phyloP scores from a whole-genome alignment of 2,113 vertebrate genomes.

The Sander lucioperca region DNA sequence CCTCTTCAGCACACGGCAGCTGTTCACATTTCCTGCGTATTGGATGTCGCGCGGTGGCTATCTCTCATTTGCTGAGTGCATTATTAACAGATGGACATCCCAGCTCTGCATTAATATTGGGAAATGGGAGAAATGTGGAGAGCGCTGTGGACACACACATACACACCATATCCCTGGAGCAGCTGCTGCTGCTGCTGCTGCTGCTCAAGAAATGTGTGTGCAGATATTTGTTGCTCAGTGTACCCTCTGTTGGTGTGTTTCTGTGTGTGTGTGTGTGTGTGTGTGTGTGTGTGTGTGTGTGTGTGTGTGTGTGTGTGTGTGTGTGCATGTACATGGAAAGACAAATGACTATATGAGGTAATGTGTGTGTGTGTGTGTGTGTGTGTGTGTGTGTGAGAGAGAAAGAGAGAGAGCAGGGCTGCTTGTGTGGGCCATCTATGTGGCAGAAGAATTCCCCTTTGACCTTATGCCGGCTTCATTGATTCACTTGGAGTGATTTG shows the following conservation, averaged over 20 bases:
- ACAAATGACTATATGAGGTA: background rate
- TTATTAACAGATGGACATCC: conserved; percentile 80
- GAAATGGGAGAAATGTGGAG: conserved; percentile 74
- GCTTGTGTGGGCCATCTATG: conserved; percentile 57
- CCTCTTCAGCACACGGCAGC: conserved; percentile 72
- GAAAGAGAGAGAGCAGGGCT: background rate
- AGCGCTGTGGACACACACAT: conserved; percentile 24
- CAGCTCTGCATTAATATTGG: conserved; percentile 67
- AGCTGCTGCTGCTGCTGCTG: conserved; percentile 60
- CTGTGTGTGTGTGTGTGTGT: background rate
- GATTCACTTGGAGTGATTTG: conserved; percentile 67
- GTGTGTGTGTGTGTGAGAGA: background rate
- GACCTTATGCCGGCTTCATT: conserved; percentile 49
- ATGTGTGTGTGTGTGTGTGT: conserved; percentile 12
- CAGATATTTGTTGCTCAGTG: conserved; percentile 45
- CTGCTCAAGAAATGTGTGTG: conserved; percentile 44
- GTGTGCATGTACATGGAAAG: background rate
- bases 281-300: conserved; percentile 22
- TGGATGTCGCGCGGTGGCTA: conserved; percentile 72
- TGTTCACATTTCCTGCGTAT: conserved; percentile 82
- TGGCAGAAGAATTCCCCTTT: conserved; percentile 57
- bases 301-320: background rate
- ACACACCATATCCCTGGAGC: conserved; percentile 16
- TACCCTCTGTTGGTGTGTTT: conserved; percentile 20
- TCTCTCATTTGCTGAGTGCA: conserved; percentile 67